Base-by-base conservation (phyloP, 1,140 invertebrate genomes). In the Dendrolimus punctatus region DNA sequence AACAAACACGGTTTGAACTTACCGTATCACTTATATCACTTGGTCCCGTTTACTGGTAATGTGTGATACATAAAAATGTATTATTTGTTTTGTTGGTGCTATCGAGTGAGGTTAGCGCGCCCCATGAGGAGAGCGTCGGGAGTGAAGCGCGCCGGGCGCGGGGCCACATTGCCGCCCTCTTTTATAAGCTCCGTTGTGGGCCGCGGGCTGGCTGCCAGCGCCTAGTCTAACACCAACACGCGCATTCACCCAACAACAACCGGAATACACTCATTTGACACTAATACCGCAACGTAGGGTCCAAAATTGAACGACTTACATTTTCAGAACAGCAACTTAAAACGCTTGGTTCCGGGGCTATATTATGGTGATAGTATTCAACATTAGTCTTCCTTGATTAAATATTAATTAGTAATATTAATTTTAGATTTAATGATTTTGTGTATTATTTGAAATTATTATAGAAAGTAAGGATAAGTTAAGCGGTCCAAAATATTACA, bases 11-110 rank as follows among this genome's bases (percentile, higher is more conserved):
- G 67, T 62, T 48, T 57, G 69, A 66, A 85, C 81, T 85, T 85
- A 85, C 82, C 82, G 79, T 84, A 72, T 82, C 82, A 85, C 79
- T 83, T 76, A 73, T 81, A 78, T 85, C 76, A 84, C 79, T 85
- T 84, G 79, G 79, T 84, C 79, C 80, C 79, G 68, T 67, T 72
- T 62, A 79, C 70, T 71, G 63, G 68, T 75, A 58, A 68, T 56
- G 65, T 52, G 68, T 66, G 38, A 73, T 73, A 77, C 68, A 79
- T 79, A 76, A 73, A 77, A 73, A 73, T 70, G 73, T 80, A 72
- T 76, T 71, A 66, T 66, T 51, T 64, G 57, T 53, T 73, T 73
- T 57, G 50, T 62, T 60, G 55, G 61, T 75, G 73, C 71, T 81
- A 82, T 82, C 74, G 77, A 71, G 68, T 68, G 69, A 76, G 76